Conservation (phyloP, 2,888 invertebrate species). For the Trissonchulus sp. region DNA sequence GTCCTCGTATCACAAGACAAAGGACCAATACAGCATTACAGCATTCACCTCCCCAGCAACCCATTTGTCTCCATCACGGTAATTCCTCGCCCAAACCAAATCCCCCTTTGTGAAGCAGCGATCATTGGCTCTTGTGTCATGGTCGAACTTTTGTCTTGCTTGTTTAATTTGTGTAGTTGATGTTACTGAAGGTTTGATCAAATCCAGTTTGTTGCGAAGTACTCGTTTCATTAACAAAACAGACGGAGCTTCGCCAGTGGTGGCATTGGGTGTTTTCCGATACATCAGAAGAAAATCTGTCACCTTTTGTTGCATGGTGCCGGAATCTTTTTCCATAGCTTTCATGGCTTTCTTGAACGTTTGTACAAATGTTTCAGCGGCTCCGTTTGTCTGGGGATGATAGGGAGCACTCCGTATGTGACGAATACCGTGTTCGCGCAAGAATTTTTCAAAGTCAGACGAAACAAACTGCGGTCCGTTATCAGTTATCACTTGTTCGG, state of each 20-base stretch:
- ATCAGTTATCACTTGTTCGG: background rate
- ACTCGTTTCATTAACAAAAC: no score
- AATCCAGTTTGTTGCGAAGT: background rate
- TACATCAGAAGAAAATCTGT: background rate
- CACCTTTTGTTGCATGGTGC: background rate
- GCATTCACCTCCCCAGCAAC: background rate
- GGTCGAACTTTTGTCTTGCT: background rate
- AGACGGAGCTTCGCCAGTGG: background rate
- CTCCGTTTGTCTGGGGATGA: background rate
- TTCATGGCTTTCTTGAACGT: slow-evolving; percentile 18
- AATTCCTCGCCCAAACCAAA: background rate
- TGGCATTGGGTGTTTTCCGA: background rate
- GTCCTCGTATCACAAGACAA: background rate
- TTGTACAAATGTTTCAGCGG: background rate
- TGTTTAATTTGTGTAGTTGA: background rate
- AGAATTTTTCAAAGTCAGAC: background rate
- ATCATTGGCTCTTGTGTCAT: background rate
- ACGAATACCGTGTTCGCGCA: background rate
- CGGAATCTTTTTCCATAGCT: no score
- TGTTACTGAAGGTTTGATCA: background rate
- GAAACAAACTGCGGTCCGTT: background rate
- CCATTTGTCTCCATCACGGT: background rate
- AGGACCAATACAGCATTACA: no score
- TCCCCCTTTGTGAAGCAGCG: background rate
- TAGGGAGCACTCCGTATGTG: background rate